phyloP scores from a whole-genome alignment of 2,797 vertebrate species.

The Hipposideros larvatus region DNA sequence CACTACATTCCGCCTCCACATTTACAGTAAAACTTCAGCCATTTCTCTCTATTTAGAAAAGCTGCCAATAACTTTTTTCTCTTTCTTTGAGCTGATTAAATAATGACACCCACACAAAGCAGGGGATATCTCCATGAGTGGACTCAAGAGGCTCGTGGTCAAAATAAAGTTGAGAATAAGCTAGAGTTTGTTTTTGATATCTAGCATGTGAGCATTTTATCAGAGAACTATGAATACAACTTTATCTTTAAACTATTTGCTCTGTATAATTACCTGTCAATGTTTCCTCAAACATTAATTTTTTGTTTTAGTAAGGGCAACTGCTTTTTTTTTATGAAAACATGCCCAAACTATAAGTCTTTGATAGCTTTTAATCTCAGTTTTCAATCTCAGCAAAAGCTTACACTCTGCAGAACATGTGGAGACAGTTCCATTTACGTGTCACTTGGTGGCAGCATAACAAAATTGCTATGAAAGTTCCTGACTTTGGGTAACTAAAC shows the following conservation, averaged over 20 bases:
- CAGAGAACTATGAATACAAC: not conserved
- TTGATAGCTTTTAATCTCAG: not conserved
- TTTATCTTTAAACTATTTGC: conserved; percentile 3
- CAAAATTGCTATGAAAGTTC: conserved; percentile 58
- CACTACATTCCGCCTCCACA: not conserved
- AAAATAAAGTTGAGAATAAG: not conserved
- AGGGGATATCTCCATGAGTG: not conserved
- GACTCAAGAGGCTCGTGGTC: not conserved
- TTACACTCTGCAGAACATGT: not conserved
- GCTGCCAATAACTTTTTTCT: not conserved
- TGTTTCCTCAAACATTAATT: not conserved
- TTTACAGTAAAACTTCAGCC: not conserved
- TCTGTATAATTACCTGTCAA: not conserved
- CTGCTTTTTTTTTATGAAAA: not conserved
- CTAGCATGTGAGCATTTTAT: not conserved
- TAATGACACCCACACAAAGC: not conserved
- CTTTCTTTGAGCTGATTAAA: not conserved
- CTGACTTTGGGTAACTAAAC: not conserved
- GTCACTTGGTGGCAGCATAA: conserved; percentile 77
- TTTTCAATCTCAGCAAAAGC: not conserved
- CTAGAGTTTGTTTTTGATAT: not conserved
- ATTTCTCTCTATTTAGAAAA: not conserved
- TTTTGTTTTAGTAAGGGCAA: not conserved
- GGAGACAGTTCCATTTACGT: conserved; percentile 14
- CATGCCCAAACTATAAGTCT: not conserved